Evolutionary conservation across 1,140 invertebrate genomes (phyloP).

Genomic region (Ips nitidus): DNA sequence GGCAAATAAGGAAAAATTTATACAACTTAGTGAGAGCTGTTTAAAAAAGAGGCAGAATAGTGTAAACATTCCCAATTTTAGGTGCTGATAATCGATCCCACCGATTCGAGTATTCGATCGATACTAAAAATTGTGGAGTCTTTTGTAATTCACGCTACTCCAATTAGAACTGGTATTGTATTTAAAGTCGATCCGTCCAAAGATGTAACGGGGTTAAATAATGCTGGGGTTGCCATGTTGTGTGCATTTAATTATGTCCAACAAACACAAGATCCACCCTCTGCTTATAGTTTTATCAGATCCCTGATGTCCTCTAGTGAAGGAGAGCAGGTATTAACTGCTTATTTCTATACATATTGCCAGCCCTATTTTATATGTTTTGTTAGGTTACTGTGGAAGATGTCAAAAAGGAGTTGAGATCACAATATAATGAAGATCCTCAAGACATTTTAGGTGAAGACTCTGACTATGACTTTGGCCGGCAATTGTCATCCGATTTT

Average conservation of each 20-base stretch:
- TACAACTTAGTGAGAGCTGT: conserved; percentile 75
- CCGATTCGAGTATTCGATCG: conserved; percentile 66
- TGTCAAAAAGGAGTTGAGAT: conserved; percentile 72
- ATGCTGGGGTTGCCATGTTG: conserved; percentile 81
- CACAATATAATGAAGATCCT: conserved; percentile 68
- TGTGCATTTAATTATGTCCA: conserved; percentile 92
- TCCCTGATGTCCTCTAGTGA: conserved; percentile 31
- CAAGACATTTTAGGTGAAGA: conserved; percentile 79
- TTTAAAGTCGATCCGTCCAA: conserved; percentile 65
- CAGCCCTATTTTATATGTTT: background rate
- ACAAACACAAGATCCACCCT: conserved; percentile 62
- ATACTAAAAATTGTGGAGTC: conserved; percentile 88
- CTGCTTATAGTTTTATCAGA: conserved; percentile 42
- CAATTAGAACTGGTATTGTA: conserved; percentile 87
- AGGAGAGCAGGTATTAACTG: conserved; percentile 23
- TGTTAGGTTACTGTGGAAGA: conserved; percentile 58
- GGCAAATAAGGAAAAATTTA: conserved; percentile 91
- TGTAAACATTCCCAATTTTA: conserved; percentile 46
- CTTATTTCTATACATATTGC: background rate
- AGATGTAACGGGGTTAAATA: conserved; percentile 62
- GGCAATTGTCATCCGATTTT: conserved; percentile 81
- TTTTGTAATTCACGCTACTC: conserved; percentile 86
- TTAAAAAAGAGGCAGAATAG: background rate
- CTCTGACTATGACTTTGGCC: conserved; percentile 89
- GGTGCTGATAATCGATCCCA: conserved; percentile 88